Conservation (phyloP, 2,797 vertebrate genomes). For the Decapterus maruadsi region DNA sequence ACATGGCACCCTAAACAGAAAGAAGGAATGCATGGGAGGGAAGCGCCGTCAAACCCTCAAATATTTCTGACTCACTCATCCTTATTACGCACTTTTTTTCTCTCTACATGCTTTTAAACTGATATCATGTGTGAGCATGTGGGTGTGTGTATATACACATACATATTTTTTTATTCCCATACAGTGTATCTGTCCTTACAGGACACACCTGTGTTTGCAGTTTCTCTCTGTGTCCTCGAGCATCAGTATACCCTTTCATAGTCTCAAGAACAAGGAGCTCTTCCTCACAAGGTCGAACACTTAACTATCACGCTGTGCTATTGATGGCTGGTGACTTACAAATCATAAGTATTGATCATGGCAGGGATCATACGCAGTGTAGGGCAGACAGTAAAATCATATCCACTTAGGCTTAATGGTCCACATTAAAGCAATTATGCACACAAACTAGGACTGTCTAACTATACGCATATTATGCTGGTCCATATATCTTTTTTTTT, state of each 20-base stretch:
- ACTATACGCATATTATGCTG: conserved; percentile 83
- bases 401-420: conserved; percentile 97
- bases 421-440: conserved; percentile 95
- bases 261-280: conserved; percentile 87
- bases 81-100: conserved; percentile 17
- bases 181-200: background rate
- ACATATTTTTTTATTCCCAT: background rate
- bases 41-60: conserved; percentile 53
- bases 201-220: conserved; percentile 14
- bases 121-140: conserved; percentile 55
- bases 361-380: conserved; percentile 89
- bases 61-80: conserved; percentile 40
- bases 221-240: conserved; percentile 50
- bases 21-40: conserved; percentile 62
- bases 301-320: conserved; percentile 83
- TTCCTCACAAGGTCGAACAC: conserved; percentile 89
- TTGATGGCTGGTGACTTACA: conserved; percentile 91
- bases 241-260: conserved; percentile 74
- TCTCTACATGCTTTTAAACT: conserved; percentile 48
- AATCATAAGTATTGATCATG: conserved; percentile 96
- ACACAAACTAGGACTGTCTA: conserved; percentile 88
- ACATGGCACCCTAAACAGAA: conserved; percentile 31
- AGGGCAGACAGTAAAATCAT: conserved; percentile 93
- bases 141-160: background rate
- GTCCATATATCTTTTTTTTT: conserved; percentile 80